phyloP scores from a whole-genome alignment of 92 coral and sea anemone species.

The Epizoanthus stellaris region DNA sequence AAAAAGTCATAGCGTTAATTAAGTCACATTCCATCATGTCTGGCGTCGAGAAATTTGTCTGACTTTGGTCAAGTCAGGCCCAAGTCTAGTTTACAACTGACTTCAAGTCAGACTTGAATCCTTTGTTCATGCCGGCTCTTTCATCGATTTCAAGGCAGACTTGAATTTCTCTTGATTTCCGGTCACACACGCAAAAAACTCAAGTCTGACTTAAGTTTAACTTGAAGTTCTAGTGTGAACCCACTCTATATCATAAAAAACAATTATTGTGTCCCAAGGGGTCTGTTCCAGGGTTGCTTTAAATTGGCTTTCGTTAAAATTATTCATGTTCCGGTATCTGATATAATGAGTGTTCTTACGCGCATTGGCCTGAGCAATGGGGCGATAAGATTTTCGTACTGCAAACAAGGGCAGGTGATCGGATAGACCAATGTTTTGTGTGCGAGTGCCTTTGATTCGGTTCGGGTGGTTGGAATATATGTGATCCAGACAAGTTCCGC shows the following conservation, averaged over 20 bases:
- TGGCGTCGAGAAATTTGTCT: no score
- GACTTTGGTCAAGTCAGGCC: no score
- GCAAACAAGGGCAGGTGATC: slow-evolving; percentile 70
- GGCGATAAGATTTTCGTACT: slow-evolving; percentile 37
- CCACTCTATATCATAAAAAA: slow-evolving; percentile 65
- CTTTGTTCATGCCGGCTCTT: no score
- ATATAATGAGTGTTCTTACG: slow-evolving; percentile 12
- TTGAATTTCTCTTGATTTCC: no score
- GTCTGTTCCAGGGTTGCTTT: slow-evolving; percentile 39
- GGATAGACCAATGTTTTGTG: slow-evolving; percentile 54
- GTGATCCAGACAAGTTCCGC: slow-evolving; percentile 70
- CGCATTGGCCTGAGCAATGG: slow-evolving; percentile 24
- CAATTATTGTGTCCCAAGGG: slow-evolving; percentile 76
- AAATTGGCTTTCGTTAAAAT: slow-evolving; percentile 58
- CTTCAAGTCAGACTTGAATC: no score
- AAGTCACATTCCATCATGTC: no score
- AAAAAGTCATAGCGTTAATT: no score
- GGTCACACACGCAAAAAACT: not conserved
- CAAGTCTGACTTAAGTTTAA: slow-evolving; percentile 59
- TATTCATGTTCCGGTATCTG: slow-evolving; percentile 58
- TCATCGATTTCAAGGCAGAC: no score
- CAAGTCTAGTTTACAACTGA: no score
- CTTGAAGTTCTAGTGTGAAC: no score
- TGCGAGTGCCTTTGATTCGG: slow-evolving; percentile 36
- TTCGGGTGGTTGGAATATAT: slow-evolving; percentile 61